Evolutionary conservation across 2,888 invertebrate species (phyloP).

Genomic region (Nomada fucata): DNA sequence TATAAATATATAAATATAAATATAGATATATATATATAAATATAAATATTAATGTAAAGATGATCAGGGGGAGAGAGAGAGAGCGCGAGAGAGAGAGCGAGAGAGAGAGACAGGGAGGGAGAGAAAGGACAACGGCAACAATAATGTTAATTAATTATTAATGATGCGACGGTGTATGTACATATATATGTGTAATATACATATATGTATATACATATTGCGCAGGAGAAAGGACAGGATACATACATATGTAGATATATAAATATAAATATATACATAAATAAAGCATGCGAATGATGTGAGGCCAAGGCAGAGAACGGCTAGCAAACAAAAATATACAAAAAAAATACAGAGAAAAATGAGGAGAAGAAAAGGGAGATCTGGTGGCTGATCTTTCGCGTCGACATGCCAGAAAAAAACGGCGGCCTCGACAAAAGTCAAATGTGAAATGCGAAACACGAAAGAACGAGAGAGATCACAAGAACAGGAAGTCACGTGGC

Average conservation of each 20-base stretch:
- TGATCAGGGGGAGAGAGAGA: constrained; percentile 33
- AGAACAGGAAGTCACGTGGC: neutral
- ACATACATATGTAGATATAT: constrained; percentile 69
- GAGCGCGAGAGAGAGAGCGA: constrained; percentile 16
- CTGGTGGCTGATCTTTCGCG: constrained; percentile 5
- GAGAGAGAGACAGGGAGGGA: constrained; percentile 2
- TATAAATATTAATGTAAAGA: constrained; percentile 56
- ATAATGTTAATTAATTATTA: constrained; percentile 72
- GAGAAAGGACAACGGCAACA: constrained; percentile 69
- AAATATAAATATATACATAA: constrained; percentile 61
- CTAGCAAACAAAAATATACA: constrained; percentile 18
- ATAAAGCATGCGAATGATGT: constrained; percentile 45
- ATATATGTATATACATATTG: constrained; percentile 60
- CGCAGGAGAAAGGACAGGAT: constrained; percentile 29
- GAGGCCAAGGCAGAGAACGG: constrained; percentile 36
- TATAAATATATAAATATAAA: constrained; percentile 55
- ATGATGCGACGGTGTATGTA: constrained; percentile 52
- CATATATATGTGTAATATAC: constrained; percentile 58
- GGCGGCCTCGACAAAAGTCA: constrained; percentile 20
- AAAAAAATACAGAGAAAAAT: constrained; percentile 13
- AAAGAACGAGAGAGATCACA: neutral
- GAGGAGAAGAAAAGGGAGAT: neutral
- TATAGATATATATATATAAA: constrained; percentile 54
- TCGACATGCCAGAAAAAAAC: constrained; percentile 19
- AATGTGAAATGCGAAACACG: neutral